A percentile compares a stretch with the other conserved stretches of the same genome.
Evolutionary conservation across 1,140 invertebrate genomes (phyloP).

Genomic region (Solenopsis fugax): DNA sequence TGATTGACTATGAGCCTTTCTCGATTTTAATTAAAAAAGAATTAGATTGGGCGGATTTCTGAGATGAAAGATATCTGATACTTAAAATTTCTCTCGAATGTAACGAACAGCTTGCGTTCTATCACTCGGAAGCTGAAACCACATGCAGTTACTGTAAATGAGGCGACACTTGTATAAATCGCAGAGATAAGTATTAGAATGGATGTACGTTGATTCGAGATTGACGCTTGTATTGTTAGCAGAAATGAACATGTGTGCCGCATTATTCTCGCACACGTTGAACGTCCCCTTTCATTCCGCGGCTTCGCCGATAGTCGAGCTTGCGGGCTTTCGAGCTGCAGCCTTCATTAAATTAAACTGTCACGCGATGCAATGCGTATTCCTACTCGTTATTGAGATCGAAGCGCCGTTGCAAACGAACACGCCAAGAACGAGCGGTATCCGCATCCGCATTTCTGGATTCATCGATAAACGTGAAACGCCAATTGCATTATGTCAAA

Average conservation of each 20-base stretch:
- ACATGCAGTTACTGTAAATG: background rate
- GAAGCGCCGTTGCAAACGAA: background rate
- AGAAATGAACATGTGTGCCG: background rate
- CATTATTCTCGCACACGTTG: background rate
- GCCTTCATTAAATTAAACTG: constrained; percentile 65
- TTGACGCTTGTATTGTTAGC: background rate
- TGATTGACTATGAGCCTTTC: too few species aligned
- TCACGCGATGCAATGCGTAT: constrained; percentile 35
- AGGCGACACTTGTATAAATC: background rate
- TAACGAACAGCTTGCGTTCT: background rate
- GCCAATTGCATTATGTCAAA: background rate
- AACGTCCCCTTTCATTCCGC: constrained; percentile 4
- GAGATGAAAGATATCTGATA: background rate
- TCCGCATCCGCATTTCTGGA: constrained; percentile 22
- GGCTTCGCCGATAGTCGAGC: constrained; percentile 27
- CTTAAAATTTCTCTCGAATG: background rate
- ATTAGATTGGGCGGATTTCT: background rate
- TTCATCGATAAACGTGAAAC: constrained; percentile 23
- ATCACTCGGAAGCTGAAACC: background rate
- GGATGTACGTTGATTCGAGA: background rate
- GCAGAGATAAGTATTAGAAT: background rate
- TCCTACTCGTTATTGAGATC: constrained; percentile 25
- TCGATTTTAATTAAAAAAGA: background rate
- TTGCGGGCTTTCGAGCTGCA: constrained; percentile 61
- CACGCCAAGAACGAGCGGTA: constrained; percentile 12